Evolutionary conservation across 1,140 invertebrate genomes (phyloP), one percentile per base, ranked within the genome.

Genomic region (Campoletis sonorensis): DNA sequence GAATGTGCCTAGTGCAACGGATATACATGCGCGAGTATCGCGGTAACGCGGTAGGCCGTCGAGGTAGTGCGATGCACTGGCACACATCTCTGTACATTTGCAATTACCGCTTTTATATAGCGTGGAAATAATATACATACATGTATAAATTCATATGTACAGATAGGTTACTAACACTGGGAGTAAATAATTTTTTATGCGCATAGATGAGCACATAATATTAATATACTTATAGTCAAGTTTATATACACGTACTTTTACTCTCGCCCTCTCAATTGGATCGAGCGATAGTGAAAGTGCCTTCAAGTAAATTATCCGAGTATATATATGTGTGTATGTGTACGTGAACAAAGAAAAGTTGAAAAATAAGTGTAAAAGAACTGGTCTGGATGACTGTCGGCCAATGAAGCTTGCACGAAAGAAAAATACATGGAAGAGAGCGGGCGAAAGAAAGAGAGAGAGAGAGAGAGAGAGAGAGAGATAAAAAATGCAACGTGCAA

Each of bases 221-320:
- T 67, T n/a, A 15, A 67, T 67, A 67, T 67, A 27, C 21, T 18
- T 10, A 58, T 21, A 67, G 23, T 26, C 1, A 58, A 58, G 5
- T 67, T 27, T n/a, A 67, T 23, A 3, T 27, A 58, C 40, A 72
- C 40, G 67, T 73, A 81, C 77, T 72, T 73, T 73, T 77, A 79
- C 70, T 81, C 72, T 83, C 78, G 64, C 40, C 71, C 54, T 80
- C 76, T 78, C 83, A 84, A 79, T 84, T 84, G 83, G 80, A 84
- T 84, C 83, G 70, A 70, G 78, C 84, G 86, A 89, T 85, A 83
- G 87, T 89, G 88, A 87, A 89, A 90, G 87, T 83, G 82, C 77
- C 79, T 72, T 64, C 30, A 54, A 58, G 67, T 58, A 64, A 51
- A 71, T 37, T 67, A 23, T 67, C 13, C 23, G 21, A 23, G 15